Conservation (phyloP, 37 sponge, comb jelly and placozoan genomes). For the Corticium candelabrum region DNA sequence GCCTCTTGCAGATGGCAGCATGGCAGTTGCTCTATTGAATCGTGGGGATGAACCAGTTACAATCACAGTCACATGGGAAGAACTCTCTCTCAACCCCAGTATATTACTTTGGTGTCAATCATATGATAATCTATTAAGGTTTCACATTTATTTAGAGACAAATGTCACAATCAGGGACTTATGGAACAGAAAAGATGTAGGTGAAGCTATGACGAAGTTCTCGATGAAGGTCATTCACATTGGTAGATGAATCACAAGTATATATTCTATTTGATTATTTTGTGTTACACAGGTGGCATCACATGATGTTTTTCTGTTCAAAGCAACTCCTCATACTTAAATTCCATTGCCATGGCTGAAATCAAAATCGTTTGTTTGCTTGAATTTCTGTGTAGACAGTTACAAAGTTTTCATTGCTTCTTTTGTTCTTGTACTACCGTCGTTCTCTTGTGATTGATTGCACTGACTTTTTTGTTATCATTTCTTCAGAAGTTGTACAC, state of each 20-base stretch:
- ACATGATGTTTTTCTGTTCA: background rate
- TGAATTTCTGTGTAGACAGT: too few relatives aligned
- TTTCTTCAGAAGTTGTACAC: too few relatives aligned
- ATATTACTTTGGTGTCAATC: background rate
- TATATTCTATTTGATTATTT: background rate
- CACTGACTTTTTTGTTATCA: too few relatives aligned
- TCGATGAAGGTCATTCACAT: background rate
- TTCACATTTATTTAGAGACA: background rate
- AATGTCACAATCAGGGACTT: conserved; percentile 1
- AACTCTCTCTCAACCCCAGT: background rate
- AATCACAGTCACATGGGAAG: conserved; percentile 1
- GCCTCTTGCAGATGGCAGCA: background rate
- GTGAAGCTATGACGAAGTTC: background rate
- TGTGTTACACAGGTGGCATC: conserved; percentile 2
- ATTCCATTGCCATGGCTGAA: background rate
- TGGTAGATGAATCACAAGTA: background rate
- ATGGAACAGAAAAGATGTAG: conserved; percentile 5
- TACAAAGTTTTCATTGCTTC: background rate
- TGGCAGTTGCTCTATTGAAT: conserved; percentile 5
- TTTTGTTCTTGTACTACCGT: background rate
- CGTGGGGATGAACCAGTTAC: background rate
- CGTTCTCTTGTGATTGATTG: too few relatives aligned
- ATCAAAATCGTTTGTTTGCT: background rate
- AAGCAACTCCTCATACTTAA: background rate
- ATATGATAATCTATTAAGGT: background rate